Base-by-base conservation (phyloP, 2,888 invertebrate species). In the Adineta ricciae region DNA sequence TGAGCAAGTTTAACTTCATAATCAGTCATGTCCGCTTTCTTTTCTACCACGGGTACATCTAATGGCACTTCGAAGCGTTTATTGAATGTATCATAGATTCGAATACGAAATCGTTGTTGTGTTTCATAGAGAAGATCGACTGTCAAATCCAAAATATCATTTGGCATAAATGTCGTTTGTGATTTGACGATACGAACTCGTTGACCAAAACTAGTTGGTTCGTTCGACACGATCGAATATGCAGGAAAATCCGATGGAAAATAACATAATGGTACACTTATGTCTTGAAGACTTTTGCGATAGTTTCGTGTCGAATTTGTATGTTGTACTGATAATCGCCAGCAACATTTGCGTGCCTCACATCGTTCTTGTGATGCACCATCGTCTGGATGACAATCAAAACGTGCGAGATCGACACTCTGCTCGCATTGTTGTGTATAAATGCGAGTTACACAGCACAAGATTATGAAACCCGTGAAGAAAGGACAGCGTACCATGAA, bases 231-330 rank as follows among this genome's bases (percentile, higher is more conserved):
- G 19, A 84, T 52, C 19, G 9, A 11, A 72, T 85, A 85, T 9
- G 52, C 56, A 21, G 85, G 84, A 85, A 84, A 85, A 72, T 85
- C 82, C 14, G 41, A 27, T 41, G 85, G 85, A 85, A 36, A 85
- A 78, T 46, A 85, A 56, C 85, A 85, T 27, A 52, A 85, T n/a
- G 85, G 85, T 41, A 64, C 24, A 64, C 24, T 27, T 64, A 64
- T 24, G 27, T 50, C 50, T 50, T 19, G 50, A 50, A 50, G 19
- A 50, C 19, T 19, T 19, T 7, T 50, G 14, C 50, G 50, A 50
- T 50, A 50, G 14, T 50, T 19, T 50, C 3, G 5, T 16, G 50
- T 50, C 3, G 50, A 9, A 50, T 50, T 50, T 50, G 50, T 50
- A 19, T 50, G 50, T 50, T 50, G 19, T 2, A 50, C 19, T 19